These are phyloP conservation scores for Cliona cf. orientalis DNA, from an alignment of 37 sponge, comb jelly and placozoan genomes.

Conservation along the genomic window DNA sequence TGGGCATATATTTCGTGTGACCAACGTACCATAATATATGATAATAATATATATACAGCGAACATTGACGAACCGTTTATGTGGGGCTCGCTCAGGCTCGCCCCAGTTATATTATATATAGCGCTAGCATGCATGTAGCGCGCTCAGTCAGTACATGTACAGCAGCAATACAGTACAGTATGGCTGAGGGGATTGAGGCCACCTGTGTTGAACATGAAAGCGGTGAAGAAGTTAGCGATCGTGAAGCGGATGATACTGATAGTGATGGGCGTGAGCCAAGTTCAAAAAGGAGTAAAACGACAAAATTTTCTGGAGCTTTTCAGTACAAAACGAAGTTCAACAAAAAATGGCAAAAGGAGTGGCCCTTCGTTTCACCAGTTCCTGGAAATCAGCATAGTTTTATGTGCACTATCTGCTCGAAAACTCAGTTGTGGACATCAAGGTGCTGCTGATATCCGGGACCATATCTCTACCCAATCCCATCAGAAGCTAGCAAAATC, in stretches of 20 bases:
- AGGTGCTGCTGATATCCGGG: conserved; percentile 34
- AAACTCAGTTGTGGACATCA: conserved; percentile 30
- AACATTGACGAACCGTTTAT: too few relatives aligned
- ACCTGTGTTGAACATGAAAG: too few relatives aligned
- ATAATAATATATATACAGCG: too few relatives aligned
- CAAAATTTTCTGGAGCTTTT: conserved; percentile 21
- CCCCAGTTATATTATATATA: neutral
- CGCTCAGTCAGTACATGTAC: too few relatives aligned
- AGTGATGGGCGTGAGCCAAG: too few relatives aligned
- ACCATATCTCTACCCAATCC: conserved; percentile 31
- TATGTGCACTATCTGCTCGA: conserved; percentile 37
- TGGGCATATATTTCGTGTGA: too few relatives aligned
- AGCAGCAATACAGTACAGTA: too few relatives aligned
- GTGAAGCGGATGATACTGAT: too few relatives aligned
- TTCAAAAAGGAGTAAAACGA: conserved; percentile 2
- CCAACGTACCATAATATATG: too few relatives aligned
- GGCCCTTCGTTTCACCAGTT: conserved; percentile 34
- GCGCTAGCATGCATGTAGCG: neutral
- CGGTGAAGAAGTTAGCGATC: too few relatives aligned
- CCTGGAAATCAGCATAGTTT: conserved; percentile 17
- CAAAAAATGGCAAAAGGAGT: conserved; percentile 46
- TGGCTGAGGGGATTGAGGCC: too few relatives aligned
- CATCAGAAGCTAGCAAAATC: conserved; percentile 21
- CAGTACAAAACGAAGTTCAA: conserved; percentile 46
- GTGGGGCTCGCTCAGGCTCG: too few relatives aligned